These are phyloP conservation scores for Melierax canorus DNA, from an alignment of 2,113 vertebrate species.

Conservation along the genomic window DNA sequence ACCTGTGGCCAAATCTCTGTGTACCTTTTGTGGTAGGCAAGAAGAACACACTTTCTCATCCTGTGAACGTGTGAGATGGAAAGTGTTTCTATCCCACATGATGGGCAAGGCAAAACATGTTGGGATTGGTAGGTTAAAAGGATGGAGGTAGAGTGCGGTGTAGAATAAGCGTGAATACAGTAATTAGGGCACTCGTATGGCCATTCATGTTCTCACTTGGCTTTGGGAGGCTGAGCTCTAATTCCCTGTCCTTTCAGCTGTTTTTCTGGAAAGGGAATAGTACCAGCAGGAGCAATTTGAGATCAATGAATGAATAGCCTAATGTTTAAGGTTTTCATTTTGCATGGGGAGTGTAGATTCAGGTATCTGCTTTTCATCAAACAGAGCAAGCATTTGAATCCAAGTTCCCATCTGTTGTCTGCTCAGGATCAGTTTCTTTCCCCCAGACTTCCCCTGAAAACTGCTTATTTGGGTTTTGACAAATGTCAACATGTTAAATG, in stretches of 20 bases:
- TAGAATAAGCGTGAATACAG: neutral
- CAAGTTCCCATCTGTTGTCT: accelerated
- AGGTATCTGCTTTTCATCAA: neutral
- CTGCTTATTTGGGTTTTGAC: neutral
- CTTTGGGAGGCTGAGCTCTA: neutral
- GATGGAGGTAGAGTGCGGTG: accelerated
- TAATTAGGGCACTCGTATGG: neutral
- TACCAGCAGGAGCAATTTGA: neutral
- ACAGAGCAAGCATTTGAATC: neutral
- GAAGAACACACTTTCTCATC: neutral
- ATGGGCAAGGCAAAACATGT: accelerated
- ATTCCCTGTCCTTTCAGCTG: neutral
- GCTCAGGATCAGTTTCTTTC: neutral
- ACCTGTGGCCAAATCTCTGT: neutral
- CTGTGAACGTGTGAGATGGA: accelerated
- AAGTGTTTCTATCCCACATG: neutral
- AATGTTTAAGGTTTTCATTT: neutral
- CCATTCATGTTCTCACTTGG: neutral
- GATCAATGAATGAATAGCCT: neutral
- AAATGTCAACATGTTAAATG: neutral
- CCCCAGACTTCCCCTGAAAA: neutral
- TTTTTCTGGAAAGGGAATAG: neutral
- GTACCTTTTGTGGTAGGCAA: neutral
- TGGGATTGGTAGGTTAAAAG: neutral
- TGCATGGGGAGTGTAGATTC: neutral